A percentile compares a stretch with the other conserved stretches of the same genome.
phyloP scores from a whole-genome alignment of 2,797 vertebrate species.

The Darevskia nairensis region DNA sequence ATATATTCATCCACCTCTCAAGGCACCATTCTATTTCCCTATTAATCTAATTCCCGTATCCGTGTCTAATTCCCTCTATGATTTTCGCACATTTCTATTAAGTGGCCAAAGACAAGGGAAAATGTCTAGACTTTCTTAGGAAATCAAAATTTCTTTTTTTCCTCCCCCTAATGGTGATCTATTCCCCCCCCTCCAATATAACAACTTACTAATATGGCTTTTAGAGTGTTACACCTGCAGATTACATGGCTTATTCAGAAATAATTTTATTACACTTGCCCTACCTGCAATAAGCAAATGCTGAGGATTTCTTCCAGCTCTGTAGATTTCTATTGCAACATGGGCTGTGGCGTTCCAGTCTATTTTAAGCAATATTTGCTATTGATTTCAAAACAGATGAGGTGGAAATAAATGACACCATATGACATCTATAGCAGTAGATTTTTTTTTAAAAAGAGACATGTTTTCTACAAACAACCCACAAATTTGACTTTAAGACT shows the following conservation, averaged over 20 bases:
- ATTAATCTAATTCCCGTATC: conserved; percentile 3
- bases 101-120: conserved; percentile 2
- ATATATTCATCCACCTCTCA: conserved; percentile 13
- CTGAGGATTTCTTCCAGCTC: conserved; percentile 60
- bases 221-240: conserved; percentile 30
- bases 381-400: conserved; percentile 33
- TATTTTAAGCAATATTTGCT: conserved; percentile 39
- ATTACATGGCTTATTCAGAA: neutral
- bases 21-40: neutral
- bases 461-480: neutral
- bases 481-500: conserved; percentile 13
- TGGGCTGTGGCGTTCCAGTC: conserved; percentile 16
- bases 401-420: conserved; percentile 3
- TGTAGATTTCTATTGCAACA: neutral
- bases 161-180: neutral
- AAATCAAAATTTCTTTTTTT: conserved; percentile 31
- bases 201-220: conserved; percentile 27
- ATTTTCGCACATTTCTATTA: conserved; percentile 33
- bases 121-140: conserved; percentile 46
- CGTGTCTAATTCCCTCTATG: conserved; percentile 23
- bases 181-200: neutral
- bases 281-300: conserved; percentile 40
- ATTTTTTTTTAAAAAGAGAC: neutral
- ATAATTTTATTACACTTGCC: neutral
- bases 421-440: conserved; percentile 20